Evolutionary conservation across 2,888 invertebrate species (phyloP), one percentile per base, ranked within the genome.

Genomic region (Anarsia innoxiella): DNA sequence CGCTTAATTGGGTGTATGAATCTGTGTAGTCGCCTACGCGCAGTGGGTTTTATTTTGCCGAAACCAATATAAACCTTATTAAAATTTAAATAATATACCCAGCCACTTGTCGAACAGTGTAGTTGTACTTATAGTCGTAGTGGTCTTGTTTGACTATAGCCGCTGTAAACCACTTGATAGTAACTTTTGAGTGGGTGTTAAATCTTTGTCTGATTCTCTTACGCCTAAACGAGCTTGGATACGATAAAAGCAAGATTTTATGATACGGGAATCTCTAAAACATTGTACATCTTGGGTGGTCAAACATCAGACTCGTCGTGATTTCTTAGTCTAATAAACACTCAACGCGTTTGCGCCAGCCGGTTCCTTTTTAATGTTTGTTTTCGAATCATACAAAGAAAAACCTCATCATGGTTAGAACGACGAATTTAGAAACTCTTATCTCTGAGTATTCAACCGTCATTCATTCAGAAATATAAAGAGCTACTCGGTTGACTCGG

Each of bases 251-350:
- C 53, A 51, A 76, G 83, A 82, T 83, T 82, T 83, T 83, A 80
- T 64, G 78, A 82, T 83, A 79, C 63, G 57, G 56, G 56, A 62
- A 67, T 73, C 67, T 69, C 60, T 59, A 70, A 68, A 75, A 70
- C 77, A 78, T 73, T 80, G 77, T 79, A 71, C 82, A 59, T 68
- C 80, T 73, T 83, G 82, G 83, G 82, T 83, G 82, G 83, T 56
- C 80, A 63, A 63, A 59, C 59, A 66, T 66, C 66, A 51, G 55
- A 54, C 57, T 55, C 46, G 46, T 57, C 59, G 63, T 70, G 66
- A 73, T 73, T 61, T 58, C 58, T 66, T 67, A 63, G 67, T 70
- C 66, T 72, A 71, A 74, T 77, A 76, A 72, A 77, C 74, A 67
- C 63, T 70, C 65, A 66, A 63, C 59, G 66, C n/a, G 60, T 70